phyloP scores from a whole-genome alignment of 2,888 invertebrate genomes.

The Drosophila nr. medialis region DNA sequence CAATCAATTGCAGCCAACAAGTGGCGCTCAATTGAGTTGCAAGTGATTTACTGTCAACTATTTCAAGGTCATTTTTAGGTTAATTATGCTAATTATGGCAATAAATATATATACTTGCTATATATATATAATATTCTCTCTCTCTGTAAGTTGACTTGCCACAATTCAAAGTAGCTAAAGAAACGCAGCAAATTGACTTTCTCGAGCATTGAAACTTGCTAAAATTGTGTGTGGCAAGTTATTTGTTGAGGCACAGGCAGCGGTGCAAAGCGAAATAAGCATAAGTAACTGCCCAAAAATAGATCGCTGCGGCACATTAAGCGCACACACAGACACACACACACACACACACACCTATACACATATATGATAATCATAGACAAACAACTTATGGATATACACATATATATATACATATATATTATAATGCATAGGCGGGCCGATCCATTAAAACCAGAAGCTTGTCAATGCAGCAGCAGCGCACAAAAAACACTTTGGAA shows the following conservation, averaged over 20 bases:
- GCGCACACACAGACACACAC: slow-evolving; percentile 5
- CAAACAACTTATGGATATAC: slow-evolving; percentile 12
- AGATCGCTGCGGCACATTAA: slow-evolving; percentile 25
- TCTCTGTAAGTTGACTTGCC: slow-evolving; percentile 5
- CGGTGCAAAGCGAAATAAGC: slow-evolving; percentile 4
- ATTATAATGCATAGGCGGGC: slow-evolving; percentile 8
- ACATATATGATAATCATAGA: slow-evolving; percentile 25
- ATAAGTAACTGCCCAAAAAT: slow-evolving; percentile 14
- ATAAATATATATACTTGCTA: slow-evolving; percentile 3
- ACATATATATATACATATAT: slow-evolving; percentile 7
- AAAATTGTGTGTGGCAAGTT: slow-evolving; percentile 24
- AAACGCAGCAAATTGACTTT: not conserved
- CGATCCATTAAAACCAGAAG: slow-evolving; percentile 47
- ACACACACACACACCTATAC: not conserved
- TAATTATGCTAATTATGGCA: not conserved
- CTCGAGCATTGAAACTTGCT: not conserved
- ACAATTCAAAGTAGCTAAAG: not conserved
- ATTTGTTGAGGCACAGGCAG: not conserved
- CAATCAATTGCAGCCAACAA: not conserved
- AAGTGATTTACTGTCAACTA: slow-evolving; percentile 4
- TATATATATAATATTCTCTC: not conserved
- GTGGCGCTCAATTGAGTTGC: slow-evolving; percentile 27
- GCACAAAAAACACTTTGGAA: slow-evolving; percentile 47
- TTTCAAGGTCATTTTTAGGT: slow-evolving; percentile 1
- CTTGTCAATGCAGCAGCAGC: slow-evolving; percentile 50